phyloP scores from a whole-genome alignment of 2,113 vertebrate genomes.

The Tyrannus savana region DNA sequence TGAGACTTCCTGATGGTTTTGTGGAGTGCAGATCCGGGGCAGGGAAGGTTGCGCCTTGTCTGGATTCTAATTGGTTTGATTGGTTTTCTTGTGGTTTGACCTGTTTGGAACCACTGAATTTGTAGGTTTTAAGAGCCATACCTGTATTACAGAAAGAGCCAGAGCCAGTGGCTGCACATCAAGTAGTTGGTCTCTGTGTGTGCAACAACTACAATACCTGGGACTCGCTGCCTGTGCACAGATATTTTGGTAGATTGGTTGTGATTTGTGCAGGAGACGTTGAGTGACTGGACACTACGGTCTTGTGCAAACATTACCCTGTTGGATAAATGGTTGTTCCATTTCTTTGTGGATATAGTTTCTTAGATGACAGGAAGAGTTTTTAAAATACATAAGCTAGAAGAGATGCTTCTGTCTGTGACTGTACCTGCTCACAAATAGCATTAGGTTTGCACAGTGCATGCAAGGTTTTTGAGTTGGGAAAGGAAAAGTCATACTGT shows the following conservation, averaged over 20 bases:
- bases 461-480: fast-evolving
- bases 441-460: neutral
- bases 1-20: neutral
- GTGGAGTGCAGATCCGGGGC: neutral
- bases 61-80: neutral
- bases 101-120: neutral
- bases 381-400: neutral
- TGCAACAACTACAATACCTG: neutral
- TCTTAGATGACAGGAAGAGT: neutral
- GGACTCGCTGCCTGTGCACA: neutral
- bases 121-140: neutral
- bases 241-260: neutral
- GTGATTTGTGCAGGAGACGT: neutral
- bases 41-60: neutral
- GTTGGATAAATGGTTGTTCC: neutral
- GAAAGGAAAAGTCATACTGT: neutral
- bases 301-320: neutral
- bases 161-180: neutral
- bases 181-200: neutral
- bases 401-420: neutral
- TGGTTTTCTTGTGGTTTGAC: neutral
- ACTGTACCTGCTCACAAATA: neutral
- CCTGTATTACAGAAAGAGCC: neutral
- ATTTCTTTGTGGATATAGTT: neutral
- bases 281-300: neutral